Conservation (phyloP, 1,140 invertebrate genomes). For the Rhopalosiphum padi region DNA sequence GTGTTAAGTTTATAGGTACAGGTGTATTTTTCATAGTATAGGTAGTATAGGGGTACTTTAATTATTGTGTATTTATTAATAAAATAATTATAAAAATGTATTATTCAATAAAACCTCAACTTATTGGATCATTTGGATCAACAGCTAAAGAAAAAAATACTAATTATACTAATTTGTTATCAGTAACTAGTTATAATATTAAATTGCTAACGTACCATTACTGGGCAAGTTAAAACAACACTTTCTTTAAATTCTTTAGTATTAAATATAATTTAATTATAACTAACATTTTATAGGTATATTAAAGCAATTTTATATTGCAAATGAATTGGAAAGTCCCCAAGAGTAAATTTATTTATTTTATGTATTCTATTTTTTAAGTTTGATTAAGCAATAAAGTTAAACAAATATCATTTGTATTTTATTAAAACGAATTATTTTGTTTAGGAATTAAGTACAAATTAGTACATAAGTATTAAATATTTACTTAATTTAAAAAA, state of each 20-base stretch:
- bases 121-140: no score
- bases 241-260: background rate
- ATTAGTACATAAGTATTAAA: no score
- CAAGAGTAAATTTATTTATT: no score
- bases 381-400: no score
- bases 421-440: background rate
- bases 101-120: no score
- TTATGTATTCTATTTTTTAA: no score
- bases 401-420: no score
- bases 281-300: background rate
- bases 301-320: background rate
- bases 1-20: constrained; percentile 77
- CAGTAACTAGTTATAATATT: constrained; percentile 88
- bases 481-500: background rate
- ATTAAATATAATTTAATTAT: background rate
- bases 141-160: constrained; percentile 78
- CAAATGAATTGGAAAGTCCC: no score
- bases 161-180: constrained; percentile 83
- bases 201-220: constrained; percentile 79
- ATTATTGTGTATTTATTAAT: background rate
- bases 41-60: background rate
- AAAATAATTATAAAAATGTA: background rate
- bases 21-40: constrained; percentile 58
- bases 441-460: background rate
- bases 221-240: constrained; percentile 66